A percentile compares a stretch with the other conserved stretches of the same genome.
Evolutionary conservation across 30 jellyfish, hydroid and myxozoan genomes (phyloP).

Genomic region (Nemopilema nomurai): DNA sequence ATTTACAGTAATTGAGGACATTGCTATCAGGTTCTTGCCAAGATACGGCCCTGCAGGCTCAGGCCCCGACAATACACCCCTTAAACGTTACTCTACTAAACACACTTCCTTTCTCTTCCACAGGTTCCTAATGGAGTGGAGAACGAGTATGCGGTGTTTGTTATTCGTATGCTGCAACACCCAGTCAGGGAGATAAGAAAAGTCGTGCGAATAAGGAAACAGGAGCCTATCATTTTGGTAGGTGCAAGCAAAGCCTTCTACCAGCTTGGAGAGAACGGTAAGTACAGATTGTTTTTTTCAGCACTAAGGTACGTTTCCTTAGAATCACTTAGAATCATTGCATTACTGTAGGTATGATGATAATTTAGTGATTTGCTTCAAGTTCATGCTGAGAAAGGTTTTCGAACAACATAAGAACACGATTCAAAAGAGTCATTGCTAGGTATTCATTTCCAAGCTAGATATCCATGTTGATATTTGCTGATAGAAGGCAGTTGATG

Average conservation of each 20-base stretch:
- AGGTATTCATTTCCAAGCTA: no score
- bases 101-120: not conserved
- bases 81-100: no score
- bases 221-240: slow-evolving; percentile 16
- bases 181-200: slow-evolving; percentile 23
- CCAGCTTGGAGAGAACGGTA: slow-evolving; percentile 44
- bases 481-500: no score
- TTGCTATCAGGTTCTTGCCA: no score
- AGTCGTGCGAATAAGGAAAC: slow-evolving; percentile 17
- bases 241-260: slow-evolving; percentile 32
- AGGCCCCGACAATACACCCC: no score
- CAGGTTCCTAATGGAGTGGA: not conserved
- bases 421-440: no score
- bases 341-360: not conserved
- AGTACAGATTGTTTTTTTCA: not conserved
- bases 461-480: no score
- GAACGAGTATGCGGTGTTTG: slow-evolving; percentile 24
- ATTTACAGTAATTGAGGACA: no score
- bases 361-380: no score
- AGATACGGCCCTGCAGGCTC: no score
- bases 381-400: no score
- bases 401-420: no score
- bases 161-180: slow-evolving; percentile 26
- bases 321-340: not conserved
- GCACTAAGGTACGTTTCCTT: not conserved